Conservation (phyloP, 2,888 invertebrate species). For the Herminia tarsipennalis region DNA sequence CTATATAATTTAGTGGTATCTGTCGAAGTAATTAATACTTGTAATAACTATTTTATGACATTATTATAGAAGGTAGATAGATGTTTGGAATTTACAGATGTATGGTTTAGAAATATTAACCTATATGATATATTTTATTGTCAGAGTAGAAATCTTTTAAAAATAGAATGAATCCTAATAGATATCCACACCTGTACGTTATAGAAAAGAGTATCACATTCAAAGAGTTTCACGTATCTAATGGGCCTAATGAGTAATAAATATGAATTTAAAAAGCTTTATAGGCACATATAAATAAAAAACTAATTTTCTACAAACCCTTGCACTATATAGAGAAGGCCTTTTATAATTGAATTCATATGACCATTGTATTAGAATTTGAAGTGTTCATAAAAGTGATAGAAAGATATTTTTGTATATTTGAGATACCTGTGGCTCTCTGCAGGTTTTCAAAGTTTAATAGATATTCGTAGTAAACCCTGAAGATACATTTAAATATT, state of each 20-base stretch:
- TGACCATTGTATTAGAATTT: conserved; percentile 76
- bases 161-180: conserved; percentile 47
- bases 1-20: conserved; percentile 42
- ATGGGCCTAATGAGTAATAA: conserved; percentile 32
- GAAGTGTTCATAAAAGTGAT: conserved; percentile 83
- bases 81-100: conserved; percentile 66
- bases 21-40: conserved; percentile 43
- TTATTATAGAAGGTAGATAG: conserved; percentile 67
- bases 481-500: conserved; percentile 39
- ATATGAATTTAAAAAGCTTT: conserved; percentile 41
- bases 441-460: conserved; percentile 64
- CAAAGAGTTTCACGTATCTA: conserved; percentile 35
- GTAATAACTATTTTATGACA: conserved; percentile 57
- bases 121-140: conserved; percentile 58
- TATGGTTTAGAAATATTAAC: conserved; percentile 57
- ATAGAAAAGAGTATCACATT: conserved; percentile 16
- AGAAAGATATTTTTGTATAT: conserved; percentile 82
- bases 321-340: conserved; percentile 44
- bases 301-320: conserved; percentile 45
- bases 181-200: conserved; percentile 31
- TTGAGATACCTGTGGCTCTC: conserved; percentile 62
- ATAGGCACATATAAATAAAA: conserved; percentile 32
- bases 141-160: conserved; percentile 72
- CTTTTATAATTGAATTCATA: conserved; percentile 57
- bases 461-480: conserved; percentile 51